Base-by-base conservation (phyloP, 2,797 vertebrate species). In the Enteromius fasciolatus region DNA sequence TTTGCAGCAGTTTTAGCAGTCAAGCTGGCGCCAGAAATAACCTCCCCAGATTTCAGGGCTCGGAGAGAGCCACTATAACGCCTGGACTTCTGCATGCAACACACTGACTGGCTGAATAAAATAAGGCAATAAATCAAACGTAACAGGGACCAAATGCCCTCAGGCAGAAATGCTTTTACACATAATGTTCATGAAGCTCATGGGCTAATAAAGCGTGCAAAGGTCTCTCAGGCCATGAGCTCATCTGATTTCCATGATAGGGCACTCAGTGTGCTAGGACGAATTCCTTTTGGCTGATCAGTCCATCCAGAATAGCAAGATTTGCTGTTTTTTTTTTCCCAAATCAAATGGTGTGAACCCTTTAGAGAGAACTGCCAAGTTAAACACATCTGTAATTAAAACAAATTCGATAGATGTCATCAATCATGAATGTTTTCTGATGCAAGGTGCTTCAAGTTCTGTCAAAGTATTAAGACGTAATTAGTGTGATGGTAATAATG, bases 191-290 rank as follows among this genome's bases (percentile, higher is more conserved):
- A 85, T 73, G 79, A 64, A 25, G 41, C 68, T 63, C 68, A 73
- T 59, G 36, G 67, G 25, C 57, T 82, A 83, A 84, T 82, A 87
- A 72, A 67, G 76, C 31, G 9, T 61, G 72, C 46, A 73, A 68
- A 80, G 52, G 46, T 82, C 72, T 78, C 76, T 70, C 69, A 84
- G 64, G 64, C 64, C 54, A 70, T 76, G 25, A n/a, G 48, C 80
- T 68, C 75, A 76, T 75, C 80, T 79, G 79, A 78, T 86, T 82
- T 82, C 76, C 80, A 79, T 82, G 85, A 79, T 76, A 76, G 70
- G n/a, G 17, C 50, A 64, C 72, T 61, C 36, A 57, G 11, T 67
- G 28, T 61, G 46, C 46, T 61, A 25, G 23, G 57, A 82, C 46
- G 28, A 79, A 28, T 57, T 39, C 6, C 7, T 54, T 54, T 50